Conservation (phyloP, 2,888 invertebrate species). For the Trachelus troglodyta region DNA sequence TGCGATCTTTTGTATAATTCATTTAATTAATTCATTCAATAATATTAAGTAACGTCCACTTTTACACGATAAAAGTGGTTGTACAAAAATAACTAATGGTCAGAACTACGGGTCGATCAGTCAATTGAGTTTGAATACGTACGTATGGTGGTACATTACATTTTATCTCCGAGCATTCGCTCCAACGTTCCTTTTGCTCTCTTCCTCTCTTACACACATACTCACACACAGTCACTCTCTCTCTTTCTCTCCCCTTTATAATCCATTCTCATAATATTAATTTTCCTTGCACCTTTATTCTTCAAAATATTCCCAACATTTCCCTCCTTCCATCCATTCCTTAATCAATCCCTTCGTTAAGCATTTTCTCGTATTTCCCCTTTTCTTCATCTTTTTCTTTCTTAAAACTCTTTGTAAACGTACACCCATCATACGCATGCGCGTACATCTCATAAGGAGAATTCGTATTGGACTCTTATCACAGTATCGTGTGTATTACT, state of each 20-base stretch:
- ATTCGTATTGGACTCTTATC: slow-evolving; percentile 37
- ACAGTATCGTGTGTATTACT: slow-evolving; percentile 43
- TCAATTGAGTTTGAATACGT: slow-evolving; percentile 31
- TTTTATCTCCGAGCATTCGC: slow-evolving; percentile 6
- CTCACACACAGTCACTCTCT: too few relatives aligned
- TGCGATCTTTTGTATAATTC: slow-evolving; percentile 21
- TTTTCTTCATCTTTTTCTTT: neutral
- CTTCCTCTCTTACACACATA: too few relatives aligned
- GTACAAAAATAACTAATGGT: slow-evolving; percentile 44
- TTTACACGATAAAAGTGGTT: slow-evolving; percentile 46
- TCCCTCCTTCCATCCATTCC: neutral
- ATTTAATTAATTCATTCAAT: slow-evolving; percentile 23
- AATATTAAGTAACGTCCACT: slow-evolving; percentile 36
- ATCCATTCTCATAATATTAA: neutral
- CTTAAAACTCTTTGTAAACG: neutral
- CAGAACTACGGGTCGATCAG: slow-evolving; percentile 39
- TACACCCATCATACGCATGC: neutral
- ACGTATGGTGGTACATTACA: slow-evolving; percentile 10
- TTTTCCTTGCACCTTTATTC: neutral
- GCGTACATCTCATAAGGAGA: slow-evolving; percentile 18
- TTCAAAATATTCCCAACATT: neutral
- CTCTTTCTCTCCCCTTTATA: neutral
- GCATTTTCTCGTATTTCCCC: neutral
- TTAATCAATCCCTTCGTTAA: neutral
- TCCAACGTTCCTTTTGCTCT: neutral